Evolutionary conservation across 2,797 vertebrate genomes (phyloP).

Genomic region (Agapornis canus): DNA sequence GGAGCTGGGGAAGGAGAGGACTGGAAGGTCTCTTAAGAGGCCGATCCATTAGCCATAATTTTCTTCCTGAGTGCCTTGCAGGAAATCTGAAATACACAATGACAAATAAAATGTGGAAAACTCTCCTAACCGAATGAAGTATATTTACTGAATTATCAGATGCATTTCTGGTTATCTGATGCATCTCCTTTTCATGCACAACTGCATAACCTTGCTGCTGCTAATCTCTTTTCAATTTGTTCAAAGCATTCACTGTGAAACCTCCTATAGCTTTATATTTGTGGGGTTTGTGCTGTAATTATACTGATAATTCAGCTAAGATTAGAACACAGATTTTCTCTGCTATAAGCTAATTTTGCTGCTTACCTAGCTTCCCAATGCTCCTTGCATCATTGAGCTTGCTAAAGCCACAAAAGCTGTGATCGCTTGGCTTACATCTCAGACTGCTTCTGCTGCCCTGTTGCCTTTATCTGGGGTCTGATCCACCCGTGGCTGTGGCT

Average conservation of each 20-base stretch:
- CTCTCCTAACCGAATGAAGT: background rate
- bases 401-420: background rate
- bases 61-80: background rate
- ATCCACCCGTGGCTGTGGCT: background rate
- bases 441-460: background rate
- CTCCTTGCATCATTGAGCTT: accelerated
- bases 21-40: background rate
- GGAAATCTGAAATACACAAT: background rate
- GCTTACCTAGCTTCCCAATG: background rate
- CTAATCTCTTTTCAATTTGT: background rate
- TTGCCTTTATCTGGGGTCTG: background rate
- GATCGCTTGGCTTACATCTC: background rate
- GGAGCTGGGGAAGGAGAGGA: background rate
- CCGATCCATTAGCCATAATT: background rate
- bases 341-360: background rate
- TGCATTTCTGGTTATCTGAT: background rate
- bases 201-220: background rate
- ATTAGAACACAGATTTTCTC: background rate
- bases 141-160: background rate
- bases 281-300: background rate
- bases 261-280: background rate
- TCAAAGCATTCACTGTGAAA: background rate
- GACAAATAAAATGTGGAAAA: background rate
- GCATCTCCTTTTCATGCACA: background rate
- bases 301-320: constrained; percentile 5